phyloP scores from a whole-genome alignment of 1,140 invertebrate genomes.

The Sarcophaga bullata region DNA sequence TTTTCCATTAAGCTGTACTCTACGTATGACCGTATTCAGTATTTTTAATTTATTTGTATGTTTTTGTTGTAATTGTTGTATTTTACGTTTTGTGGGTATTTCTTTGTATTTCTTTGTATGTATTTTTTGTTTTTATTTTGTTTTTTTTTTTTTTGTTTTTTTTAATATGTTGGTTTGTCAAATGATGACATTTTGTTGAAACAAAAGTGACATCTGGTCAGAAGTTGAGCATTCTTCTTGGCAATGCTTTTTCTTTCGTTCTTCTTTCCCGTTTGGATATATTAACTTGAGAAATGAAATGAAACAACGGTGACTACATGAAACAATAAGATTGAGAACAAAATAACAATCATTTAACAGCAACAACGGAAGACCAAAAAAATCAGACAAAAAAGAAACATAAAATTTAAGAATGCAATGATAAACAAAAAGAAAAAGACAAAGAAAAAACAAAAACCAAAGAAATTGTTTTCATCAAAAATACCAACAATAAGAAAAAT shows the following conservation, averaged over 20 bases:
- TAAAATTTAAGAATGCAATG: too few species aligned
- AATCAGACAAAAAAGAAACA: too few species aligned
- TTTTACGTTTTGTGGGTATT: not conserved
- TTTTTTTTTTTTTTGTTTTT: not conserved
- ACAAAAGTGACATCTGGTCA: conserved; percentile 23
- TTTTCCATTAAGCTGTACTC: too few species aligned
- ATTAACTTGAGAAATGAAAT: conserved; percentile 4
- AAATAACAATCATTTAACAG: conserved; percentile 4
- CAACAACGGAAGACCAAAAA: not conserved
- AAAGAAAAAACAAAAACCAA: not conserved
- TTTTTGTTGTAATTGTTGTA: not conserved
- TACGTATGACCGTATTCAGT: too few species aligned
- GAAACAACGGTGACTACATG: conserved; percentile 16
- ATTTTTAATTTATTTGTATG: too few species aligned
- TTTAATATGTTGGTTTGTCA: conserved; percentile 13
- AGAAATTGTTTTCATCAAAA: not conserved
- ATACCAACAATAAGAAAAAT: not conserved
- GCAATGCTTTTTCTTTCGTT: not conserved
- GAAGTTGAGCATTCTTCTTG: conserved; percentile 9
- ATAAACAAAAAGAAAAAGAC: too few species aligned
- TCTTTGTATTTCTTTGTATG: not conserved
- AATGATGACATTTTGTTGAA: conserved; percentile 13
- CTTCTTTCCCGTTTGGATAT: not conserved
- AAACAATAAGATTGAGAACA: not conserved
- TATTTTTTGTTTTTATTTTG: not conserved